Conservation (phyloP, 1,140 invertebrate genomes). For the Prorops nasuta region DNA sequence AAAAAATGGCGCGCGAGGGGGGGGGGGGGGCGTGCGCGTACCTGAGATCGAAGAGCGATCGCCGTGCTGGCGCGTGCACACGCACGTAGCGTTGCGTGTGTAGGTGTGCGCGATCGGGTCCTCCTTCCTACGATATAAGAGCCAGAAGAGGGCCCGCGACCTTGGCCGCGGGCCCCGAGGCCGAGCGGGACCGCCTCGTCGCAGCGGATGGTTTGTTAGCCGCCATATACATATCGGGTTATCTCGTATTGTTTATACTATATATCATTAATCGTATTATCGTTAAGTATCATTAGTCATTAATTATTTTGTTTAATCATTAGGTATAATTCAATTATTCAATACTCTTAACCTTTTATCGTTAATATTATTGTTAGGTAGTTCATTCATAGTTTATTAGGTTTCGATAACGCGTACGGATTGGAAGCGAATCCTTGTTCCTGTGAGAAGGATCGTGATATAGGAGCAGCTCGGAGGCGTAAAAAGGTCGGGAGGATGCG, state of each 20-base stretch:
- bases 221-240: slow-evolving; percentile 51
- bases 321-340: slow-evolving; percentile 46
- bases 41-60: no score
- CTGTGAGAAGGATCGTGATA: slow-evolving; percentile 38
- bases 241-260: slow-evolving; percentile 46
- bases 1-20: no score
- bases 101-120: no score
- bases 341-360: slow-evolving; percentile 50
- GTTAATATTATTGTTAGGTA: slow-evolving; percentile 52
- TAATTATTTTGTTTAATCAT: slow-evolving; percentile 42
- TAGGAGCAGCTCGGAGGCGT: slow-evolving; percentile 1
- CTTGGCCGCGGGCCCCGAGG: no score
- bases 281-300: slow-evolving; percentile 36
- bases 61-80: no score
- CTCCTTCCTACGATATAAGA: no score
- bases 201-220: slow-evolving; percentile 53
- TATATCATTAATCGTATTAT: slow-evolving; percentile 37
- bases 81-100: no score
- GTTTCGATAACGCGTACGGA: slow-evolving; percentile 49
- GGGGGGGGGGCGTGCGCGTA: no score
- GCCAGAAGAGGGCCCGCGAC: no score
- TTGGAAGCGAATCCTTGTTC: slow-evolving; percentile 51
- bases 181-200: no score
- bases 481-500: slow-evolving; percentile 19
- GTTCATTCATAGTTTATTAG: slow-evolving; percentile 50